Evolutionary conservation across 1,140 invertebrate species (phyloP), one percentile per base, ranked within the genome.

Genomic region (Scaptomyza montana): DNA sequence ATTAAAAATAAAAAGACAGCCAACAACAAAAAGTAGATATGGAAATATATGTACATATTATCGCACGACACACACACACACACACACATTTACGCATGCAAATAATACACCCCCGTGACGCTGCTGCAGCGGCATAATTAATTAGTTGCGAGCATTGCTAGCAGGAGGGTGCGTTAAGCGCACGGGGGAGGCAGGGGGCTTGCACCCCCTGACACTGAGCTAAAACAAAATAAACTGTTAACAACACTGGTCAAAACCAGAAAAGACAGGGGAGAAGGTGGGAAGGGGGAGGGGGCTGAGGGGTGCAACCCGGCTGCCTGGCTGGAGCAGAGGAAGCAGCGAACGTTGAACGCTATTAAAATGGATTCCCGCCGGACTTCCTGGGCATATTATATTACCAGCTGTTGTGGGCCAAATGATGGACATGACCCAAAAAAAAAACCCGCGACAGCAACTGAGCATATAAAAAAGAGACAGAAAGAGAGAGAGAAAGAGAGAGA

Each of bases 301-400:
- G n/a, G n/a, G n/a, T n/a, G n/a, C n/a, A n/a, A n/a, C n/a, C n/a
- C n/a, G n/a, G n/a, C 36, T 30, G 53, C 45, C 54, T 63, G 64
- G 13, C 19, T 39, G 36, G 63, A 50, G 46, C 53, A 57, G 47
- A 21, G 55, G 55, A 54, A 54, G 55, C 46, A 49, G 28, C 63
- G 30, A 54, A 54, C 67, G 56, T 30, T 65, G 65, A 60, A 19
- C 64, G 66, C 84, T 89, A 84, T 84, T 89, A 89, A 89, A 89
- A 89, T 89, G 80, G 80, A 89, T 89, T 89, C 84, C 80, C 84
- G 74, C 85, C 84, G 84, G 84, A 89, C 84, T 84, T 89, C 84
- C 84, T 89, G 85, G 72, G 64, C 80, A 77, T 89, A 89, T 89
- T 82, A 78, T 72, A 80, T 89, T 89, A 89, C 82, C 71, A 80